Evolutionary conservation across 2,797 vertebrate species (phyloP).

Genomic region (Lacerta bilineata): DNA sequence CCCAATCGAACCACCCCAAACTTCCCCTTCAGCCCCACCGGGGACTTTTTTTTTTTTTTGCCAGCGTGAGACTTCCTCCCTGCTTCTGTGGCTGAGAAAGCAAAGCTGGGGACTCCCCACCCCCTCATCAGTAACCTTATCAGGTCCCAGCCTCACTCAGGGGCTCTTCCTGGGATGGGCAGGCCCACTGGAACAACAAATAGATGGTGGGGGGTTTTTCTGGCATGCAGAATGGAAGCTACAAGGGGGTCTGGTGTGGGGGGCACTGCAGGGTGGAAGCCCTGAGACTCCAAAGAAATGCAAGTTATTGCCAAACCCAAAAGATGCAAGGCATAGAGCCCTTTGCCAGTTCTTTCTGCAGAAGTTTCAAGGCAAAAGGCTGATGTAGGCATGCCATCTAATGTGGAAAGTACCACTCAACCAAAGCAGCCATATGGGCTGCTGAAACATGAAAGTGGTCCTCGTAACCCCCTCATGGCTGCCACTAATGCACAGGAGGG

Average conservation of each 20-base stretch:
- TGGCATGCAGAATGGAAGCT: background rate
- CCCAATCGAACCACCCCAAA: background rate
- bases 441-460: background rate
- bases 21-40: background rate
- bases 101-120: background rate
- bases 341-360: background rate
- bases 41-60: background rate
- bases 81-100: background rate
- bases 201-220: background rate
- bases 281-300: background rate
- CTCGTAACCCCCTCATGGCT: too few species aligned
- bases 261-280: background rate
- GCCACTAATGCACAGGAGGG: background rate
- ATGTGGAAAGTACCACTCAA: background rate
- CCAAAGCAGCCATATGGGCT: background rate
- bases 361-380: background rate
- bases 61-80: background rate
- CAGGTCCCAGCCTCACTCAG: background rate
- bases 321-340: background rate
- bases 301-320: too few species aligned
- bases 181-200: background rate
- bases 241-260: background rate
- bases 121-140: background rate
- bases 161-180: conserved; percentile 8
- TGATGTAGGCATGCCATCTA: background rate